Conservation (phyloP, 2,888 invertebrate genomes). For the Adelphocoris suturalis region DNA sequence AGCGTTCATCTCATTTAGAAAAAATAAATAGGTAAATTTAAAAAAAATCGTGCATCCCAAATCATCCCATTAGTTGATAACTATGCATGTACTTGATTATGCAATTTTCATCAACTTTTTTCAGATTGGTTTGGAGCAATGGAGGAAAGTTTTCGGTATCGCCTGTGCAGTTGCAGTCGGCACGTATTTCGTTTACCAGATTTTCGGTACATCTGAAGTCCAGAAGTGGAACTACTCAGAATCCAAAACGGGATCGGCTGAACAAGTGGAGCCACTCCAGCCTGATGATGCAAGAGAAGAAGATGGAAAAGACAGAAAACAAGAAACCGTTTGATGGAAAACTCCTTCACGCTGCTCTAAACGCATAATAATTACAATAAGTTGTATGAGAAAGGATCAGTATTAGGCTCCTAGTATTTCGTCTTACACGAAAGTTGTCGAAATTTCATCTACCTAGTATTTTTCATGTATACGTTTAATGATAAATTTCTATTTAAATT, state of each 20-base stretch:
- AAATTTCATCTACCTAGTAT: conserved; percentile 16
- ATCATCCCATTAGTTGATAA: too few species aligned
- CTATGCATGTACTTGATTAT: too few species aligned
- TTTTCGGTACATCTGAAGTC: conserved; percentile 84
- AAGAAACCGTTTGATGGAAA: conserved; percentile 43
- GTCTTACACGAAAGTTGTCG: conserved; percentile 53
- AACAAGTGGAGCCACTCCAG: conserved; percentile 59
- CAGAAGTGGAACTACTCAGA: conserved; percentile 77
- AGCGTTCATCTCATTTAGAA: too few species aligned
- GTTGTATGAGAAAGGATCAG: conserved; percentile 53
- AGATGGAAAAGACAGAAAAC: conserved; percentile 35
- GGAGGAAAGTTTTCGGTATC: conserved; percentile 84
- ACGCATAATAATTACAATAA: neutral
- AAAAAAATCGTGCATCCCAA: too few species aligned
- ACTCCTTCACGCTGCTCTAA: neutral
- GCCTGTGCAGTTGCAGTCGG: conserved; percentile 82
- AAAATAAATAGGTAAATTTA: too few species aligned
- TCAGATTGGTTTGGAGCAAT: conserved; percentile 80
- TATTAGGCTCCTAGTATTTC: conserved; percentile 67
- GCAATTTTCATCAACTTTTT: neutral
- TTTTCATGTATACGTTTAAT: conserved; percentile 15
- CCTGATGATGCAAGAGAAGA: conserved; percentile 44
- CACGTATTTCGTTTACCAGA: conserved; percentile 84
- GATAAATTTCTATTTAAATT: neutral
- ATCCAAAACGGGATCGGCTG: conserved; percentile 42